Base-by-base conservation (phyloP, 53 echinoderm and acorn worm genomes). In the Temnopleurus reevesii region DNA sequence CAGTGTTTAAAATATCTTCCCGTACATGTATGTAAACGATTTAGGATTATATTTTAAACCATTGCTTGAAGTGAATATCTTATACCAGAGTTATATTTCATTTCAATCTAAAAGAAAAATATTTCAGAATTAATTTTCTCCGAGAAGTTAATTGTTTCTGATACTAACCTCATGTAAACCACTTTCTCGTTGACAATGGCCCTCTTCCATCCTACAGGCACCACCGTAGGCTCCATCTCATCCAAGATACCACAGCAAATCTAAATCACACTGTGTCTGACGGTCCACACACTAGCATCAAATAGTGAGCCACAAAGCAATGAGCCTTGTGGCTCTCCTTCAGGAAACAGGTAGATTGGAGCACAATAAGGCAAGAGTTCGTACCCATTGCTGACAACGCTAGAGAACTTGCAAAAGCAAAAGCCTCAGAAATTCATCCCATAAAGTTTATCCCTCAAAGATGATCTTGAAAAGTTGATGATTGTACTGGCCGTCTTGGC, bases 171-270 rank as follows among this genome's bases (percentile, higher is more conserved):
- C 47, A 92, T 90, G 45, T 95, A 95, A 6, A 91, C 91, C 13
- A 95, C 91, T 31, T 86, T 79, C 55, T 92, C 91, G 29, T 92
- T 89, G 59, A 90, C 84, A 38, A 95, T 77, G 61, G 90, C 90
- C 51, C 95, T 92, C 77, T 93, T 93, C 95, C 95, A 95, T 18
- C 95, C 95, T 76, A 95, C 90, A 18, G 95, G 95, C 83, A 95
- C 89, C 55, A 91, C 88, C n/a, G 91, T 94, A 15, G 86, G 77
- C 86, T 91, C 94, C 89, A 93, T 81, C 43, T n/a, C 71, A 21
- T 7, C 23, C 38, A 56, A 27, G 79, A 13, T 15, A 55, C 36
- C 4, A 33, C 21, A 33, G 53, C 90, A 38, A 15, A 60, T 49
- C 28, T 60, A 85, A 30, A 46, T 59, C 59, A 45, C 8, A 71